phyloP scores from a whole-genome alignment of 2,113 vertebrate species.

The Etia nguti region DNA sequence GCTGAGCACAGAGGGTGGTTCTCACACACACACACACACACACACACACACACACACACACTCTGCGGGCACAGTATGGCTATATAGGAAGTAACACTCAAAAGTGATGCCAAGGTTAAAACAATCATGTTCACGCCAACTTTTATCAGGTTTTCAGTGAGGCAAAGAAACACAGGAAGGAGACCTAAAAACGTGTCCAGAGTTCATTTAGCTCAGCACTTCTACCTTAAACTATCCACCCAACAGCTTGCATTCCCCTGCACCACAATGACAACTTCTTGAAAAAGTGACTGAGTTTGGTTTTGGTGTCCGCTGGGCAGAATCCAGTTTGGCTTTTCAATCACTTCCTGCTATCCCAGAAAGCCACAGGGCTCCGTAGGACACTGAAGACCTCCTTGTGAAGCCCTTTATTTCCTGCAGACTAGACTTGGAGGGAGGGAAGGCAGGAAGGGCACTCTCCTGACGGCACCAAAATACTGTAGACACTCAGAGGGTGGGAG shows the following conservation, averaged over 20 bases:
- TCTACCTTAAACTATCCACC: background rate
- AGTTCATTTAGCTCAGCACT: background rate
- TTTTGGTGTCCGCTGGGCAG: conserved; percentile 19
- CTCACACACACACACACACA: background rate
- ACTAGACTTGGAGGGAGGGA: conserved; percentile 41
- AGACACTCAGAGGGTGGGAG: conserved; percentile 19
- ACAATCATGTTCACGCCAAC: background rate
- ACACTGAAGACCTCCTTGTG: conserved; percentile 32
- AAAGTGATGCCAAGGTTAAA: background rate
- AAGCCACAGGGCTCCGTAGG: conserved; percentile 50
- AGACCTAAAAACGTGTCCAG: background rate
- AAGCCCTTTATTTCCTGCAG: conserved; percentile 66
- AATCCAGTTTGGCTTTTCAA: conserved; percentile 25
- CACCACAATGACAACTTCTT: conserved; percentile 31
- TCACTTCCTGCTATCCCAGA: conserved; percentile 56
- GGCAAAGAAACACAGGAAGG: background rate
- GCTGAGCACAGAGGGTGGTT: background rate
- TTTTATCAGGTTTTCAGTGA: background rate
- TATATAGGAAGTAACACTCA: background rate
- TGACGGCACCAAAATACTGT: conserved; percentile 41
- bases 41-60: background rate
- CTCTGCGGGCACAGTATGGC: background rate
- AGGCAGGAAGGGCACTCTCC: conserved; percentile 22
- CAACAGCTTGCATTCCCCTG: background rate
- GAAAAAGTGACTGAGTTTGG: background rate